These are phyloP conservation scores for Scarus forsteni DNA, from an alignment of 2,797 vertebrate species.

Conservation along the genomic window DNA sequence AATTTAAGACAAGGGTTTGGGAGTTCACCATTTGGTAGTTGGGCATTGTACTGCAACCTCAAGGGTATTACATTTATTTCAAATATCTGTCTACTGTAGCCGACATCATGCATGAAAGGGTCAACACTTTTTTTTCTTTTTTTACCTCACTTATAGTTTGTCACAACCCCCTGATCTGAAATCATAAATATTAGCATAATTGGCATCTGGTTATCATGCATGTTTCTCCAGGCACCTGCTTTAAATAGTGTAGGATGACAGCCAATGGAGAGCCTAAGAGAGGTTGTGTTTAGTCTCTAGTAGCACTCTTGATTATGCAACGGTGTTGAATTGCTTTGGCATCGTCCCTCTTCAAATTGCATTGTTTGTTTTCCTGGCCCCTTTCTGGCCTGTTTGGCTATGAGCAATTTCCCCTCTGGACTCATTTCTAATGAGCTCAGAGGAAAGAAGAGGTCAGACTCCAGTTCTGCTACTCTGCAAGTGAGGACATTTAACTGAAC, in stretches of 20 bases:
- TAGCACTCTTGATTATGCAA: slow-evolving; percentile 1
- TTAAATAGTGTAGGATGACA: not conserved
- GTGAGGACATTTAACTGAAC: not conserved
- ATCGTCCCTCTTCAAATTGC: not conserved
- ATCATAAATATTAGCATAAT: not conserved
- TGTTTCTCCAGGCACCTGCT: not conserved
- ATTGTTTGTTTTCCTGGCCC: slow-evolving; percentile 40
- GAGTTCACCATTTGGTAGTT: too few species aligned
- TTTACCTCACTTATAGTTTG: too few species aligned
- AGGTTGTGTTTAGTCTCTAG: not conserved
- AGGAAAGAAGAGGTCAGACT: slow-evolving; percentile 29
- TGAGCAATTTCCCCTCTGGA: slow-evolving; percentile 48
- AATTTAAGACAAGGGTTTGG: too few species aligned
- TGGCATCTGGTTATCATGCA: not conserved
- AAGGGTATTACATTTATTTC: too few species aligned
- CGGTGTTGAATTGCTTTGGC: not conserved
- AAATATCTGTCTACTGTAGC: too few species aligned
- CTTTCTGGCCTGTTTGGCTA: slow-evolving; percentile 10
- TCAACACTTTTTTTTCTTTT: too few species aligned
- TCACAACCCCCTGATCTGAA: too few species aligned
- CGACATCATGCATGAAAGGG: too few species aligned
- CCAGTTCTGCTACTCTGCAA: not conserved
- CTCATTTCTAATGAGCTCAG: slow-evolving; percentile 49
- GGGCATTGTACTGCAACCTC: too few species aligned
- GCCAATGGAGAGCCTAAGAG: not conserved